phyloP scores from a whole-genome alignment of 2,888 invertebrate species.

The Clusia tigrina region DNA sequence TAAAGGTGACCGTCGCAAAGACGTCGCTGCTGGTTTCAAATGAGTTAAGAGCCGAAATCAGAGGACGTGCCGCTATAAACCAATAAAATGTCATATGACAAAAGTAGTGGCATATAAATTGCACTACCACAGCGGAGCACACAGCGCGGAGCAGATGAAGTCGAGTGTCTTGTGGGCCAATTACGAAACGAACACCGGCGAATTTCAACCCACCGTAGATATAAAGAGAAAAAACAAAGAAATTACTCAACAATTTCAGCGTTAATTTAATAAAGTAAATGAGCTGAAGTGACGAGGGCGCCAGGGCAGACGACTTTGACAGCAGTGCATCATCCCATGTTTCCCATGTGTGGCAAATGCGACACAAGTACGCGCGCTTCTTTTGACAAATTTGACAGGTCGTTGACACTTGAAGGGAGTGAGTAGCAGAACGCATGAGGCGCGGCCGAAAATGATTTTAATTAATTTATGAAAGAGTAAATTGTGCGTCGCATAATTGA shows the following conservation, averaged over 20 bases:
- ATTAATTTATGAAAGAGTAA: constrained; percentile 20
- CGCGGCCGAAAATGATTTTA: constrained; percentile 9
- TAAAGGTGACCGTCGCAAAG: too few relatives aligned
- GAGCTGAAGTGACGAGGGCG: background rate
- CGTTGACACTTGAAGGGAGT: constrained; percentile 29
- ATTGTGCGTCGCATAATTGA: too few relatives aligned
- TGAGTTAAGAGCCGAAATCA: too few relatives aligned
- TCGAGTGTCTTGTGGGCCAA: too few relatives aligned
- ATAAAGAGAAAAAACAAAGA: background rate
- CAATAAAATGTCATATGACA: too few relatives aligned
- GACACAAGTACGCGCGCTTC: background rate
- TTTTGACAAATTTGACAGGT: constrained; percentile 36
- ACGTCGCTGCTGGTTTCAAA: too few relatives aligned
- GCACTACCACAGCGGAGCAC: too few relatives aligned
- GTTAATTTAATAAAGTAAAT: constrained; percentile 20
- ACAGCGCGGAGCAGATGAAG: too few relatives aligned
- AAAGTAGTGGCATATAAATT: too few relatives aligned
- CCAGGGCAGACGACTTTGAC: background rate
- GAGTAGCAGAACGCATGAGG: too few relatives aligned
- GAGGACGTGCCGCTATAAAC: too few relatives aligned
- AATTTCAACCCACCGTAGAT: background rate
- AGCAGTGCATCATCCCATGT: background rate
- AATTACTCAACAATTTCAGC: constrained; percentile 10
- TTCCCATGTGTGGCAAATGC: background rate
- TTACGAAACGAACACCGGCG: too few relatives aligned